A percentile compares a stretch with the other conserved stretches of the same genome.
Conservation (phyloP, 2,888 invertebrate species). For the Sesamia inferens region DNA sequence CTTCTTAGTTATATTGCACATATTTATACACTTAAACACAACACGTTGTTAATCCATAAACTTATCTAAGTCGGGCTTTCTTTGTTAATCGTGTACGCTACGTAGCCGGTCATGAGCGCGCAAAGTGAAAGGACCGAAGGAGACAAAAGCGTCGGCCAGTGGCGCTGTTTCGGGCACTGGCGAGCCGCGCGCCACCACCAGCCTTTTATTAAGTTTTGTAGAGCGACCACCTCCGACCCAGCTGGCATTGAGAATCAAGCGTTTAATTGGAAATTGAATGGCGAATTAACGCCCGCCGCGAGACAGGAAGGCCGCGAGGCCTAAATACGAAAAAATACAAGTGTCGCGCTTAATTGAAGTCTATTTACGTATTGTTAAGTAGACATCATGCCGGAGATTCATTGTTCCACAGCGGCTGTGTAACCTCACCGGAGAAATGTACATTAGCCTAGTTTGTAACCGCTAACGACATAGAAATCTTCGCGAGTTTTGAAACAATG, state of each 20-base stretch:
- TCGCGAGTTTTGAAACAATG: conserved; percentile 77
- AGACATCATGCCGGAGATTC: conserved; percentile 58
- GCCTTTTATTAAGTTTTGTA: conserved; percentile 87
- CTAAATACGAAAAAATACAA: conserved; percentile 82
- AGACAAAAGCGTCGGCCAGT: conserved; percentile 84
- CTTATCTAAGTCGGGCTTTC: conserved; percentile 86
- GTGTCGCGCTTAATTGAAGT: conserved; percentile 73
- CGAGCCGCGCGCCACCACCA: conserved; percentile 83
- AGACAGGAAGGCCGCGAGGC: conserved; percentile 86
- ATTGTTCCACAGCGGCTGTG: conserved; percentile 64
- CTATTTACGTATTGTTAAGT: conserved; percentile 66
- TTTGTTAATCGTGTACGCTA: conserved; percentile 79
- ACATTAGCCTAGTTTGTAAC: conserved; percentile 70
- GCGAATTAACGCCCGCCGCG: conserved; percentile 83
- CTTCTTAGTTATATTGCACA: conserved; percentile 76
- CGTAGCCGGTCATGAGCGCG: conserved; percentile 82
- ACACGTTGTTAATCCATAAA: conserved; percentile 73
- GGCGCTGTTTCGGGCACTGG: conserved; percentile 82
- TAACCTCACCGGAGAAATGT: conserved; percentile 72
- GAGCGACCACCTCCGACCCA: conserved; percentile 85
- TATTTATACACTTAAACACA: conserved; percentile 63
- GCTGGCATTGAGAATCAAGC: conserved; percentile 88
- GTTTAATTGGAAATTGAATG: conserved; percentile 89
- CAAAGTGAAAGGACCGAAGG: conserved; percentile 86
- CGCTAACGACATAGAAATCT: conserved; percentile 74